Evolutionary conservation across 2,888 invertebrate species (phyloP).

Genomic region (Ligdia adustata): DNA sequence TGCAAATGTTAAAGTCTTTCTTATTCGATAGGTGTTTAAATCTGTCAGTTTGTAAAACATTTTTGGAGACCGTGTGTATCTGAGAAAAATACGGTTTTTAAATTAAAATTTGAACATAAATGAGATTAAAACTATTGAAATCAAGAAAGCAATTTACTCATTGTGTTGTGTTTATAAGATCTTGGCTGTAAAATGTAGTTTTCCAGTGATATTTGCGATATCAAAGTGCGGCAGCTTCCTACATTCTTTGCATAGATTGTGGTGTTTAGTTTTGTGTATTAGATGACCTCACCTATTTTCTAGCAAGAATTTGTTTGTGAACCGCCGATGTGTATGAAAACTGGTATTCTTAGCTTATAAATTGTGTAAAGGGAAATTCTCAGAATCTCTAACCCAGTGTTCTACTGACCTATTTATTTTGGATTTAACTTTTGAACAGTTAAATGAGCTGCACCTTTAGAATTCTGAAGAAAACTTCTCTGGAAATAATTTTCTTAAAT

Average conservation of each 20-base stretch:
- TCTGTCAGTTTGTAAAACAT: slow-evolving; percentile 57
- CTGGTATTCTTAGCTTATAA: background rate
- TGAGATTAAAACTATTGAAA: background rate
- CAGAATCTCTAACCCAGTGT: background rate
- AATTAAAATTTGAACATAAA: slow-evolving; percentile 24
- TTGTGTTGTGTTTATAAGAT: slow-evolving; percentile 49
- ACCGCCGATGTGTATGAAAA: slow-evolving; percentile 1
- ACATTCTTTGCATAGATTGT: slow-evolving; percentile 15
- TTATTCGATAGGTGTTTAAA: slow-evolving; percentile 31
- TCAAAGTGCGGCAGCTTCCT: slow-evolving; percentile 4
- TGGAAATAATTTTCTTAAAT: too few species aligned
- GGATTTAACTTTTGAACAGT: background rate
- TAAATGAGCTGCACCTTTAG: background rate
- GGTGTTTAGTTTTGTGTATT: slow-evolving; percentile 25
- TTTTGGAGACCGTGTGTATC: slow-evolving; percentile 53
- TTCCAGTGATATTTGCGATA: slow-evolving; percentile 1
- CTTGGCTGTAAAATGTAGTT: slow-evolving; percentile 8
- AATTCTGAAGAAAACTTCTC: too few species aligned
- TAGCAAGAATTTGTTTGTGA: slow-evolving; percentile 21
- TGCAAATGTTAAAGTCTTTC: slow-evolving; percentile 23
- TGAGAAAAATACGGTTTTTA: slow-evolving; percentile 34
- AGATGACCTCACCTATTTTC: slow-evolving; percentile 60
- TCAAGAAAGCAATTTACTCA: slow-evolving; percentile 18
- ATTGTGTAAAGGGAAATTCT: background rate
- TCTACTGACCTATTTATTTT: slow-evolving; percentile 9